A percentile compares a stretch with the other conserved stretches of the same genome.
phyloP scores from a whole-genome alignment of 2,888 invertebrate species.

The Eulithis prunata region DNA sequence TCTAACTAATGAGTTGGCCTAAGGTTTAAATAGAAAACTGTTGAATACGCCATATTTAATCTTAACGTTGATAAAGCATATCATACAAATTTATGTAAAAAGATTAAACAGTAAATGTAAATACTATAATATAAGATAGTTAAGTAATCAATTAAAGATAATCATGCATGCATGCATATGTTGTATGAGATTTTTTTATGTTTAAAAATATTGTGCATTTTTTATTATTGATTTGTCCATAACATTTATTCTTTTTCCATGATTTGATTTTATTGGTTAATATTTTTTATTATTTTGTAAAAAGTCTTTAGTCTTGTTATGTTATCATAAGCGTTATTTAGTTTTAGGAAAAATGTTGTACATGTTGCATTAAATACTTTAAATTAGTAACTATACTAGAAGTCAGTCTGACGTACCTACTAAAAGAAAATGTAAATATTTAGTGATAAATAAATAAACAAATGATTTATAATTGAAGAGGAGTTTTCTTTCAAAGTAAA shows the following conservation, averaged over 20 bases:
- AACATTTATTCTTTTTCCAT: not conserved
- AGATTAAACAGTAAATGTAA: slow-evolving; percentile 34
- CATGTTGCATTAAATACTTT: slow-evolving; percentile 59
- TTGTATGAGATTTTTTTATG: too few species aligned
- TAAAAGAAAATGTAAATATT: slow-evolving; percentile 65
- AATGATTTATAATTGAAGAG: slow-evolving; percentile 65
- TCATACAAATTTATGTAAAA: slow-evolving; percentile 61
- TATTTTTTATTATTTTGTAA: slow-evolving; percentile 1
- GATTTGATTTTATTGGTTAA: not conserved
- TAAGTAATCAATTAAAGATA: too few species aligned
- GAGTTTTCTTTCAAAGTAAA: slow-evolving; percentile 45
- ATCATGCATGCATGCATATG: too few species aligned
- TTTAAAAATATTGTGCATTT: too few species aligned
- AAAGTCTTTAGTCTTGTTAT: slow-evolving; percentile 37
- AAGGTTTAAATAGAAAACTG: not conserved
- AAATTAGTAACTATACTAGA: slow-evolving; percentile 25
- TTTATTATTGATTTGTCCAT: not conserved
- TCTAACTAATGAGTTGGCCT: slow-evolving; percentile 8
- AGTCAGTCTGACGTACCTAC: slow-evolving; percentile 39
- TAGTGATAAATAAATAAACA: slow-evolving; percentile 67
- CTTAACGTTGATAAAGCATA: slow-evolving; percentile 70
- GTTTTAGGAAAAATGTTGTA: slow-evolving; percentile 77
- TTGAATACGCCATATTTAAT: slow-evolving; percentile 37
- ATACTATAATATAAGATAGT: slow-evolving; percentile 25
- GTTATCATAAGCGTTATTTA: slow-evolving; percentile 77